phyloP scores from a whole-genome alignment of 2,888 invertebrate species.

The Eupelmus urozonus region DNA sequence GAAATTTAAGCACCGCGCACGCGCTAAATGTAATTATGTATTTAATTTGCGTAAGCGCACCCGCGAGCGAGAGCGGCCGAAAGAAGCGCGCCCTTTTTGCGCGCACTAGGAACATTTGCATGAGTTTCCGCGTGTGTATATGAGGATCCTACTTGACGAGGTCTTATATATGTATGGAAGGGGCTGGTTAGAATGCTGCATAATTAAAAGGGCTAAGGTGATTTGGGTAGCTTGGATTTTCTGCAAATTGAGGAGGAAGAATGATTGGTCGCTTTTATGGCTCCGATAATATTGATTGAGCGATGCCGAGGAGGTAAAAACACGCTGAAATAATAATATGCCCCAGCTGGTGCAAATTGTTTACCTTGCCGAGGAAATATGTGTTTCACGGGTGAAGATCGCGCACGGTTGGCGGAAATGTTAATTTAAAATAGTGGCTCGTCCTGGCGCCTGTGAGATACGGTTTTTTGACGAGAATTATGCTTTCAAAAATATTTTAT shows the following conservation, averaged over 20 bases:
- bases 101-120: neutral
- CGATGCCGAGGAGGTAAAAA: neutral
- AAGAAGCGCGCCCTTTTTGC: neutral
- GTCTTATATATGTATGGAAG: neutral
- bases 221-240: neutral
- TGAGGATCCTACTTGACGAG: conserved; percentile 2
- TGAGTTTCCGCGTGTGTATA: neutral
- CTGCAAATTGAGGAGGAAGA: neutral
- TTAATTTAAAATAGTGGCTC: no score
- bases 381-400: no score
- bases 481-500: no score
- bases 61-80: neutral
- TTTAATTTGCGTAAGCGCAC: conserved; percentile 47
- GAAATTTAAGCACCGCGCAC: conserved; percentile 5
- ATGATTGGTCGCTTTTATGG: no score
- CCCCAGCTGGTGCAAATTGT: neutral
- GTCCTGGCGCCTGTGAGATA: no score
- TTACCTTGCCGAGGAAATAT: no score
- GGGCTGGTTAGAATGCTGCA: no score
- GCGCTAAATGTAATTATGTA: conserved; percentile 38
- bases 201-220: conserved; percentile 19
- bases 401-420: no score
- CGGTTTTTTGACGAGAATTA: no score
- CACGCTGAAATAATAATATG: conserved; percentile 9
- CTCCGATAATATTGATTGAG: no score